Evolutionary conservation across 2,113 vertebrate genomes (phyloP), one percentile per base, ranked within the genome.

Genomic region (Lepus americanus): DNA sequence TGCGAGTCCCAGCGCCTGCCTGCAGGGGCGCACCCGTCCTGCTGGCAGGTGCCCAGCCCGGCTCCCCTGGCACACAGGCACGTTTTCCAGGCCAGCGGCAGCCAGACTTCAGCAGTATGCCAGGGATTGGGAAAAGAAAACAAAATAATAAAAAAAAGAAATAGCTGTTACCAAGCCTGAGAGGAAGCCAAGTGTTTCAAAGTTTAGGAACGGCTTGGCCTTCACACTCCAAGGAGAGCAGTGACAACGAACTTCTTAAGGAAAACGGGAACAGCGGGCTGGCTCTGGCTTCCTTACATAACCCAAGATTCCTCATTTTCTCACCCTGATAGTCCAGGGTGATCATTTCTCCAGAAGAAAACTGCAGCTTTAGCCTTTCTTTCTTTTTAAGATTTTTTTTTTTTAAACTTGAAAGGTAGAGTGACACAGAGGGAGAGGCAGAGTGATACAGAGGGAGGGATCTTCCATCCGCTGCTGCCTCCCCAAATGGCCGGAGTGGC

Each of bases 121-220:
- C 85, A 93, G 69, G 25, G 74, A 92, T 59, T 94, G 66, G 83
- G n/a, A 72, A 93, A 81, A 74, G 73, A 93, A 93, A 96, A 93
- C 70, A 93, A 59, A 92, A 63, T n/a, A 72, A 83, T 51, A 76
- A 44, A 44, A 44, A 59, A 19, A 59, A 76, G 73, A 77, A 44
- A 39, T 17, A 16, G 64, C 76, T 79, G 67, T 70, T 22, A 25
- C 61, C 69, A 66, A 77, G 79, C 70, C 53, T 2, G 39, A 14
- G 44, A 59, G 12, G 51, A 2, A 49, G 92, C 83, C 92, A 69
- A 87, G 69, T 4, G 25, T 23, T 55, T 36, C 27, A 6, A 63
- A 90, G 29, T 13, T 27, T 63, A 27, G 25, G 27, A 66, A 55
- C 17, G 33, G 70, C 23, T 76, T 10, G 3, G 61, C 1, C 1